These are phyloP conservation scores for Eleginops maclovinus DNA, from an alignment of 2,113 vertebrate species.

Conservation along the genomic window DNA sequence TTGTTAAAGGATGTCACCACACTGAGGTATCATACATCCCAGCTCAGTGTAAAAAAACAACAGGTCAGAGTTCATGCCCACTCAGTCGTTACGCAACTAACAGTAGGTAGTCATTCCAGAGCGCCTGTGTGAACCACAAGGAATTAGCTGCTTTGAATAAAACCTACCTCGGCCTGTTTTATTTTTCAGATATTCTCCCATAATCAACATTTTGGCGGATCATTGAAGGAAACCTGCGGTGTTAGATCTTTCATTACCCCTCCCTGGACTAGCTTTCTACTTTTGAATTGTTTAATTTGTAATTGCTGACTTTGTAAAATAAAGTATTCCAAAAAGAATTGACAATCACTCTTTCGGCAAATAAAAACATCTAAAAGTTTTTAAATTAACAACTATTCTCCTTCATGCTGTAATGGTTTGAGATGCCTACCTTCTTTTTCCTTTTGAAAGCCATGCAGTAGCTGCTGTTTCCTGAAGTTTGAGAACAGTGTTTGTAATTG, in stretches of 20 bases:
- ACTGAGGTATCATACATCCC: no score
- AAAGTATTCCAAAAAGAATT: slow-evolving; percentile 32
- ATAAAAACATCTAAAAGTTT: no score
- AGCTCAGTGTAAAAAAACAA: no score
- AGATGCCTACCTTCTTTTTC: slow-evolving; percentile 65
- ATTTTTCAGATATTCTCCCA: not conserved
- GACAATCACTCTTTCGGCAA: no score
- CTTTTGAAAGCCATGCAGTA: slow-evolving; percentile 56
- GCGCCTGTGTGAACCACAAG: not conserved
- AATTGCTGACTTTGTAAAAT: slow-evolving; percentile 69
- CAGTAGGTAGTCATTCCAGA: no score
- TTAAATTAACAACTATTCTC: not conserved
- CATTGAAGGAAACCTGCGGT: not conserved
- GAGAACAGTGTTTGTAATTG: not conserved
- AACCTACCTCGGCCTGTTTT: not conserved
- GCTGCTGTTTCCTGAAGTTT: not conserved
- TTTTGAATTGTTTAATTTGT: slow-evolving; percentile 25
- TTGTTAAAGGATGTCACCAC: not conserved
- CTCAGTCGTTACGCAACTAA: no score
- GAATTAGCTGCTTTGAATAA: not conserved
- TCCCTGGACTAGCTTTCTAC: not conserved
- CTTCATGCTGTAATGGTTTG: not conserved
- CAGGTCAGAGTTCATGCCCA: no score
- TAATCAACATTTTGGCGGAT: slow-evolving; percentile 12
- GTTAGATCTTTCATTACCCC: not conserved